Evolutionary conservation across 2,797 vertebrate species (phyloP), one percentile per base, ranked within the genome.

Genomic region (Champsocephalus gunnari): DNA sequence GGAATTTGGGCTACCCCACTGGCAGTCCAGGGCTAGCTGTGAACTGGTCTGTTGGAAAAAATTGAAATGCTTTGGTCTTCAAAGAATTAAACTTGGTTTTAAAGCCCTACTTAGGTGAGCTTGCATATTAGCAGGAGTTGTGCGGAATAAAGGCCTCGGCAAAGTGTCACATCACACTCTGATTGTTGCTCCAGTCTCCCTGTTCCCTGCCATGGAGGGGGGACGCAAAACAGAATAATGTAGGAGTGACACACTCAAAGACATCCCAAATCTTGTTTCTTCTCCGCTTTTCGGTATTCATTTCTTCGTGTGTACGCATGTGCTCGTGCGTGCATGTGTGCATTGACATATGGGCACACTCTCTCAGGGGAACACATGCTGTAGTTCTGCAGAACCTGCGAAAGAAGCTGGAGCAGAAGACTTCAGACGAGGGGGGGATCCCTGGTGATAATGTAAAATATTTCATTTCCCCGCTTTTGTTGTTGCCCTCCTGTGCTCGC

Each of bases 41-140:
- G 98, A 99, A 97, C 97, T 97, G 96, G 97, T 98, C 97, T 99
- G 96, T 97, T 97, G 96, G 96, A 98, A 97, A 98, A 97, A 98
- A 97, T 97, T 94, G 92, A 95, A 95, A 94, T 94, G 96, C 97
- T 98, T 98, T 99, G 97, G 97, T 98, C 96, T 98, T 99, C 96
- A 99, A 98, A 98, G 97, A 96, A 96, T 95, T 94, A 95, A 98
- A 98, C 96, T 97, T 96, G 95, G 96, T 97, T 98, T 97, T 97
- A 97, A 97, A 96, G 95, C 96, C 89, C 95, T 96, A 96, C 96
- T 96, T 97, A 97, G 96, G 97, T 98, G 96, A 97, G 96, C 96
- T 96, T 94, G 96, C 97, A 95, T 96, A 97, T 97, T 96, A 96
- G 96, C 89, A 94, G 95, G 95, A 96, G 95, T 90, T 93, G 93